These are phyloP conservation scores for Pandion haliaetus DNA, from an alignment of 2,113 vertebrate genomes.

Conservation along the genomic window DNA sequence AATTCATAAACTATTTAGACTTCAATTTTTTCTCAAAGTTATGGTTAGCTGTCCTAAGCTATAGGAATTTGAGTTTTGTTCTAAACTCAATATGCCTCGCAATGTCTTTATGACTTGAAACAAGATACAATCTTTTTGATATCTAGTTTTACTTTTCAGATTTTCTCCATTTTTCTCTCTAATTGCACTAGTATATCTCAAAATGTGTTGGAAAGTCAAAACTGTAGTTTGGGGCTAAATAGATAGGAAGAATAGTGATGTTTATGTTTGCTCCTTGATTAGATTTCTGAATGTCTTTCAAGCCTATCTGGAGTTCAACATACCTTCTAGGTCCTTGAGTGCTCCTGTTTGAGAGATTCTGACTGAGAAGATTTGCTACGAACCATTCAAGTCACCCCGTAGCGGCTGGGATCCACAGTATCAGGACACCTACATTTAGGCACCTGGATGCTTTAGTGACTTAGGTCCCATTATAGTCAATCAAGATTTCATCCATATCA, in stretches of 20 bases:
- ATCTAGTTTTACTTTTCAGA: neutral
- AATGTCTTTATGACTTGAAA: neutral
- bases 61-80: neutral
- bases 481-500: neutral
- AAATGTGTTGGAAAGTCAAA: neutral
- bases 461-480: neutral
- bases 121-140: neutral
- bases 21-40: neutral
- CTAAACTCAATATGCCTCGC: neutral
- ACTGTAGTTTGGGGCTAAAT: neutral
- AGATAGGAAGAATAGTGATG: neutral
- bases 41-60: neutral
- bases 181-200: neutral
- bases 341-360: neutral
- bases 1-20: neutral
- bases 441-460: neutral
- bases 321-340: neutral
- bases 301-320: neutral
- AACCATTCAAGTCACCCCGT: accelerated
- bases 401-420: neutral
- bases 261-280: neutral
- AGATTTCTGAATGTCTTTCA: neutral
- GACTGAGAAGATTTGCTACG: neutral
- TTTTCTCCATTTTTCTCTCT: neutral
- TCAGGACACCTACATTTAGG: neutral